Conservation (phyloP, 1,140 invertebrate genomes). For the Drosophila pruinosa region DNA sequence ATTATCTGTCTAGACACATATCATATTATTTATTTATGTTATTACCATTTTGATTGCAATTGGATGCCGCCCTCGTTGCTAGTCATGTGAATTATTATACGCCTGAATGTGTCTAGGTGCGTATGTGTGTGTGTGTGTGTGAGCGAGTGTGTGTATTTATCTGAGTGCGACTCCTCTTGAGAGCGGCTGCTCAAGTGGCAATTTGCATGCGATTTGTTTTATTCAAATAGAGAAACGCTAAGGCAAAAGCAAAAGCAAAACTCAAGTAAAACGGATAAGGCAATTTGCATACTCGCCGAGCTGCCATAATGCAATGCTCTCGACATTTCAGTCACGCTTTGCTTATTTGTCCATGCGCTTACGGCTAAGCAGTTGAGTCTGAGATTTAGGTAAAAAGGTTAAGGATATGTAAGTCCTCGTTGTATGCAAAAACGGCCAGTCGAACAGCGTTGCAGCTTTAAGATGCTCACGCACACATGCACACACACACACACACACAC, state of each 20-base stretch:
- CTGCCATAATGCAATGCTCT: conserved; percentile 66
- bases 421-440: conserved; percentile 55
- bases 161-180: conserved; percentile 40
- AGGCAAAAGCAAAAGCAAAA: neutral
- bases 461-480: neutral
- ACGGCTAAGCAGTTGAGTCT: conserved; percentile 40
- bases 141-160: conserved; percentile 18
- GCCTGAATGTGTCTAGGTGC: neutral
- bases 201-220: conserved; percentile 80
- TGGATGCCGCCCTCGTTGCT: neutral
- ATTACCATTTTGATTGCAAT: neutral
- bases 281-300: conserved; percentile 63
- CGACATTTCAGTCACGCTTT: conserved; percentile 24
- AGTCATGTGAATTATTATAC: neutral
- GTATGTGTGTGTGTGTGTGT: conserved; percentile 1
- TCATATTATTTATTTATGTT: neutral
- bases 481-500: neutral
- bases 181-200: conserved; percentile 65
- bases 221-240: conserved; percentile 35
- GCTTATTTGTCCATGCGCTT: conserved; percentile 63
- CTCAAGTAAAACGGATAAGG: neutral
- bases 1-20: neutral
- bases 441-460: neutral
- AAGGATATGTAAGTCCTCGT: conserved; percentile 67
- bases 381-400: conserved; percentile 79